Base-by-base conservation (phyloP, 2,797 vertebrate species). In the Antennarius maculatus region DNA sequence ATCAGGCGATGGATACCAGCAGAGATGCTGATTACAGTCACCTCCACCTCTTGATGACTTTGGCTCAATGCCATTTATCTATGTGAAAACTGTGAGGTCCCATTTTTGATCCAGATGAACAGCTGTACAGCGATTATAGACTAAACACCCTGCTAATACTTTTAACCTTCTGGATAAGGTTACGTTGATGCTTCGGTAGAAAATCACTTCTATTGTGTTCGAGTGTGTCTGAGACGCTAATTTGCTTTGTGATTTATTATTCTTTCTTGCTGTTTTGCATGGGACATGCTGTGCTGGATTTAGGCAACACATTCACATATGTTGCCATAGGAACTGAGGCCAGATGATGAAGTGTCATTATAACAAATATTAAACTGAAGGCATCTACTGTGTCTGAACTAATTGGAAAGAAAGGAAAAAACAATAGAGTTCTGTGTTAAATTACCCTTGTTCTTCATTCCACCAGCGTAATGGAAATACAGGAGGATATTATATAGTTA, bases 1-100 rank as follows among this genome's bases (percentile, higher is more conserved):
- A 79, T 63, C 68, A 82, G 81, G 80, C 83, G 74, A 74, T 79
- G 56, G 54, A 83, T 69, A 86, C 82, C 81, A 82, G 53, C 48
- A 45, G 64, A 80, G 75, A 87, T 69, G 72, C 75, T 74, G 81
- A 82, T 86, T 79, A 76, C 48, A 62, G 74, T 77, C 62, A 73
- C 81, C 50, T 85, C 66, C 66, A 81, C 68, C 75, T 75, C 61
- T 55, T 74, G 54, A 62, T 77, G 79, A 74, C 71, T 81, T 66
- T 71, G 77, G 61, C 41, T 68, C 52, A 41, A 9, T 41, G 39
- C 39, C 39, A 41, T 7, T 12, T 41, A 9, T 41, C 10, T 11
- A 41, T 11, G 39, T 41, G 39, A 41, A 41, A 41, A 11, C 39
- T 41, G 39, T 13, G 7, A 13, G 39, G 9, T 41, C 10, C 39